Percentiles rank a stretch among this genome's conserved stretches.
Conservation (phyloP, 2,888 invertebrate species). For the Harpagoxenus sublaevis region DNA sequence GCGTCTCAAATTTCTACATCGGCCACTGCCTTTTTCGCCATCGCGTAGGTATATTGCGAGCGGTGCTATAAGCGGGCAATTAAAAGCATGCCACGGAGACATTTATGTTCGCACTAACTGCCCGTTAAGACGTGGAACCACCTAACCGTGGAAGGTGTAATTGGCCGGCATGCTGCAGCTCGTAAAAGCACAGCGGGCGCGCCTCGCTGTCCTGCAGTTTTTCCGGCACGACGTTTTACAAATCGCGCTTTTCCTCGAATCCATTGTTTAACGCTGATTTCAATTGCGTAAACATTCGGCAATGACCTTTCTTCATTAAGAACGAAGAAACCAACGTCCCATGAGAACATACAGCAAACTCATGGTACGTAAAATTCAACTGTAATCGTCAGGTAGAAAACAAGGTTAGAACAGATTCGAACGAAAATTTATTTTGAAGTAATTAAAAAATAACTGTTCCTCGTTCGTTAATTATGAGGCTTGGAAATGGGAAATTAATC, state of each 20-base stretch:
- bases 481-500: constrained; percentile 31
- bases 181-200: constrained; percentile 83
- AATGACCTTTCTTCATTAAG: neutral
- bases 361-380: neutral
- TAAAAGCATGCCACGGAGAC: constrained; percentile 82
- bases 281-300: neutral
- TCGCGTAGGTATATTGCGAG: constrained; percentile 58
- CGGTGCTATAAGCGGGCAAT: constrained; percentile 77
- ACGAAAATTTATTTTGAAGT: neutral
- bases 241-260: constrained; percentile 19
- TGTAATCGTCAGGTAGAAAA: neutral
- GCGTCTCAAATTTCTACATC: constrained; percentile 33
- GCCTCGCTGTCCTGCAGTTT: constrained; percentile 64
- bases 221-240: constrained; percentile 60
- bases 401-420: neutral
- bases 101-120: constrained; percentile 84
- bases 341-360: no score
- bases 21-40: constrained; percentile 47
- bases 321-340: neutral
- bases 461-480: constrained; percentile 8
- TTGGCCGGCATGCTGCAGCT: constrained; percentile 83
- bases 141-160: constrained; percentile 83
- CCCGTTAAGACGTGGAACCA: constrained; percentile 83
- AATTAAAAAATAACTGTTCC: constrained; percentile 44
- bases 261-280: neutral